Evolutionary conservation across 2,888 invertebrate genomes (phyloP), one percentile per base, ranked within the genome.

Genomic region (Anaspis maculata): DNA sequence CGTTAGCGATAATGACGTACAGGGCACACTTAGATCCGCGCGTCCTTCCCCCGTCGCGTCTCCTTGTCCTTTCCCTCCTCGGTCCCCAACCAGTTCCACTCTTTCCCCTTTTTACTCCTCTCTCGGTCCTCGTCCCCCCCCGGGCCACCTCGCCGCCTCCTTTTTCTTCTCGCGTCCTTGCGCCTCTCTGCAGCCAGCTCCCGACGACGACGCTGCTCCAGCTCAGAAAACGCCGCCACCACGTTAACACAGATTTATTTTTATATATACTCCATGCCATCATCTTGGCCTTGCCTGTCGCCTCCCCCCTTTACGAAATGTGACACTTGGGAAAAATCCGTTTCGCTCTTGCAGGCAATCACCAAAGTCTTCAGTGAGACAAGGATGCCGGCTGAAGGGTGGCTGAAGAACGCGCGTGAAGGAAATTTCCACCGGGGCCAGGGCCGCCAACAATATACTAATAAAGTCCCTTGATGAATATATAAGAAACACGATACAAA

Each of bases 391-490:
- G n/a, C n/a, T n/a, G 12, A 25, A 27, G 25, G 35, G 34, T 10
- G 31, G 27, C 7, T 10, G 10, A 5, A 2, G 10, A 32, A 13
- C 10, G 21, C 6, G 15, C 9, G 7, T 6, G 11, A 12, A 24
- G 24, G 13, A 30, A 23, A 19, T 16, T 29, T 19, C 29, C 5
- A 29, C 16, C 5, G 13, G 6, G 13, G 5, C 12, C 13, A 14
- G 23, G 15, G 9, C 19, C n/a, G n/a, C n/a, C n/a, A n/a, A n/a
- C n/a, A n/a, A n/a, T n/a, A n/a, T n/a, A 53, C 57, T 60, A 60
- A 59, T 60, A 59, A 59, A 60, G 62, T 59, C 60, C 59, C 60
- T 60, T 61, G 61, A 61, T 61, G 61, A 61, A 61, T 61, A 60
- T 61, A 60, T 59, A 60, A 62, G 62, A 61, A 62, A 62, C 53